These are phyloP conservation scores for Chironex yamaguchii DNA, from an alignment of 30 jellyfish, hydroid and myxozoan genomes.

Conservation along the genomic window DNA sequence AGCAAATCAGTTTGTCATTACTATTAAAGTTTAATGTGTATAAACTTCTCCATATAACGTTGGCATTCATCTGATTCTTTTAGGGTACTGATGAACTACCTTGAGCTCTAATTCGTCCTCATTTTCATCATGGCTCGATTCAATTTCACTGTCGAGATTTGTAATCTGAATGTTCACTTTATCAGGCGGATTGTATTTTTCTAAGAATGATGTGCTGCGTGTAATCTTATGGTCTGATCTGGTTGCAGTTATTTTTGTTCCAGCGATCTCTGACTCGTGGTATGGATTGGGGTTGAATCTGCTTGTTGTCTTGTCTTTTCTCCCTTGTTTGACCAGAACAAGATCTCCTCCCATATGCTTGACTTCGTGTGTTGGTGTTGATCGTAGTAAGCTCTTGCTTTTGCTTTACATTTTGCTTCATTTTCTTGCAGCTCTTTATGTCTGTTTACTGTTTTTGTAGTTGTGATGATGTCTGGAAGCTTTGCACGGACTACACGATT, in stretches of 20 bases:
- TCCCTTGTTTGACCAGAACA: too few relatives aligned
- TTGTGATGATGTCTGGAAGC: conserved; percentile 13
- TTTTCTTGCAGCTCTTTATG: too few relatives aligned
- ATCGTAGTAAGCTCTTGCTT: too few relatives aligned
- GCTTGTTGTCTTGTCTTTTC: too few relatives aligned
- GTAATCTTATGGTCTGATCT: conserved; percentile 54
- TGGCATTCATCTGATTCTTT: conserved; percentile 31
- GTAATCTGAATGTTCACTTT: not conserved
- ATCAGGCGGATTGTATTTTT: conserved; percentile 37
- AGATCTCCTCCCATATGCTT: too few relatives aligned
- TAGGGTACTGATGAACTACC: conserved; percentile 12
- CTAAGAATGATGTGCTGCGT: conserved; percentile 29
- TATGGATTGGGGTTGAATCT: too few relatives aligned
- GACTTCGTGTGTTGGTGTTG: too few relatives aligned
- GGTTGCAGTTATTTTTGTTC: too few relatives aligned
- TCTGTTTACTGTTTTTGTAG: conserved; percentile 17
- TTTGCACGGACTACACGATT: conserved; percentile 6
- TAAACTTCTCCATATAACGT: conserved; percentile 43
- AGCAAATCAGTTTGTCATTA: too few relatives aligned
- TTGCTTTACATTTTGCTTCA: too few relatives aligned
- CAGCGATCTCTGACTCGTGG: too few relatives aligned
- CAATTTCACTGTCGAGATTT: conserved; percentile 24
- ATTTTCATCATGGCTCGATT: conserved; percentile 5
- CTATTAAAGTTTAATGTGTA: conserved; percentile 8
- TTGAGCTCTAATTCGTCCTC: conserved; percentile 11